These are phyloP conservation scores for Gymnocephalus cernua DNA, from an alignment of 2,113 vertebrate genomes.

Conservation along the genomic window DNA sequence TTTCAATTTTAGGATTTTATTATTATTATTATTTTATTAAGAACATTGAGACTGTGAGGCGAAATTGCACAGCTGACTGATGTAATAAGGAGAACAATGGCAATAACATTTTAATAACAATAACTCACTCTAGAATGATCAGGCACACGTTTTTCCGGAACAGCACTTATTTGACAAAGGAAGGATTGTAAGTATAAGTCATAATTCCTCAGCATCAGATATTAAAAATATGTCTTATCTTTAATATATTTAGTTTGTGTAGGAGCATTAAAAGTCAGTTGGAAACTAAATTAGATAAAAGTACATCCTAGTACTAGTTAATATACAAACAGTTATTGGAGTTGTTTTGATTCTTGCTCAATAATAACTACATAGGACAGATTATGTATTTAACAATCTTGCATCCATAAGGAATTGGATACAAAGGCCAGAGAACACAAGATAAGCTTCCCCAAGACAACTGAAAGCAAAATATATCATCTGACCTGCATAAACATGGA, in stretches of 20 bases:
- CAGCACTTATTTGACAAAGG: constrained; percentile 58
- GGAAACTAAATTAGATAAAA: constrained; percentile 26
- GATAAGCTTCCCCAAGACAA: constrained; percentile 10
- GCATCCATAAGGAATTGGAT: not conserved
- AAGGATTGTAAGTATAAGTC: constrained; percentile 15
- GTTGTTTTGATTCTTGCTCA: constrained; percentile 13
- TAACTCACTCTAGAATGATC: constrained; percentile 61
- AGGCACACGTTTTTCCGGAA: constrained; percentile 38
- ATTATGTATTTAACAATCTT: constrained; percentile 4
- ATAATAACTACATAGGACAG: not conserved
- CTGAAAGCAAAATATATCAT: constrained; percentile 14
- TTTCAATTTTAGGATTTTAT: not conserved
- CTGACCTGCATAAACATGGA: constrained; percentile 20
- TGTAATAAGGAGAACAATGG: too few species aligned
- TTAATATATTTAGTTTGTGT: constrained; percentile 37
- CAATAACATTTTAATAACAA: too few species aligned
- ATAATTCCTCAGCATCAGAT: constrained; percentile 49
- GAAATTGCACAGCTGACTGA: too few species aligned
- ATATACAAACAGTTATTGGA: not conserved
- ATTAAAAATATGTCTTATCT: constrained; percentile 46
- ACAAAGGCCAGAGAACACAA: constrained; percentile 14
- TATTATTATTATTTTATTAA: too few species aligned
- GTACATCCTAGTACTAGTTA: constrained; percentile 7
- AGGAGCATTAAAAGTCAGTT: constrained; percentile 8
- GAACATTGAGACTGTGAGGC: too few species aligned